Percentiles rank a stretch among this genome's conserved stretches.
Conservation (phyloP, 2,113 vertebrate genomes). For the Elachura formosa region DNA sequence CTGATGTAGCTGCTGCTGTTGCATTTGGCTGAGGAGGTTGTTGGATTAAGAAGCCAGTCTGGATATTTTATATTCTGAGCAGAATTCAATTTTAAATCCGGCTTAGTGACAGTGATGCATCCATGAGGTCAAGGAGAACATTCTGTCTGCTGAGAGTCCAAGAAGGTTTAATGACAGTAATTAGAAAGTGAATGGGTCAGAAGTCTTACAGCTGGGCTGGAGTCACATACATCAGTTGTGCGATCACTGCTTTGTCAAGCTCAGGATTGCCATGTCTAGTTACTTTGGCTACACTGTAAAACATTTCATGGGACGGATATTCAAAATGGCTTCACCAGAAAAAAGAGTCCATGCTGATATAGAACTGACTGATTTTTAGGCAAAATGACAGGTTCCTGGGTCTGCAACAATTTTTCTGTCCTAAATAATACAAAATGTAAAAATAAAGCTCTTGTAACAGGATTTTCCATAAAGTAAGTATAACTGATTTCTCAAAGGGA, state of each 20-base stretch:
- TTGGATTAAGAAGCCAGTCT: neutral
- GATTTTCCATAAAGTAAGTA: slow-evolving; percentile 23
- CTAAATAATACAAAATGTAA: slow-evolving; percentile 9
- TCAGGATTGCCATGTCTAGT: neutral
- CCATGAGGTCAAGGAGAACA: neutral
- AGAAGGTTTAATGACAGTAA: neutral
- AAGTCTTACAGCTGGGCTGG: neutral
- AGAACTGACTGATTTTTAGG: neutral
- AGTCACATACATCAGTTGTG: neutral
- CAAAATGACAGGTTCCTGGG: slow-evolving; percentile 2
- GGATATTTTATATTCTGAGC: neutral
- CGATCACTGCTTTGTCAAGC: neutral
- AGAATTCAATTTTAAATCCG: neutral
- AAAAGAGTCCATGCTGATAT: neutral
- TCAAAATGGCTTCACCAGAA: neutral
- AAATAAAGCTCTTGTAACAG: neutral
- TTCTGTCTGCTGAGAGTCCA: neutral
- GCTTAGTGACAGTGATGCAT: neutral
- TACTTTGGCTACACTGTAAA: neutral
- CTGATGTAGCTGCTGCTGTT: neutral
- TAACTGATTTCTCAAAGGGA: neutral
- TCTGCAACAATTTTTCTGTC: neutral
- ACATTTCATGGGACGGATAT: neutral
- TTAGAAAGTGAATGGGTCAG: neutral
- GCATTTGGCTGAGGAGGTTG: neutral